Conservation (phyloP, 1,140 invertebrate species). For the Nasonia vitripennis region DNA sequence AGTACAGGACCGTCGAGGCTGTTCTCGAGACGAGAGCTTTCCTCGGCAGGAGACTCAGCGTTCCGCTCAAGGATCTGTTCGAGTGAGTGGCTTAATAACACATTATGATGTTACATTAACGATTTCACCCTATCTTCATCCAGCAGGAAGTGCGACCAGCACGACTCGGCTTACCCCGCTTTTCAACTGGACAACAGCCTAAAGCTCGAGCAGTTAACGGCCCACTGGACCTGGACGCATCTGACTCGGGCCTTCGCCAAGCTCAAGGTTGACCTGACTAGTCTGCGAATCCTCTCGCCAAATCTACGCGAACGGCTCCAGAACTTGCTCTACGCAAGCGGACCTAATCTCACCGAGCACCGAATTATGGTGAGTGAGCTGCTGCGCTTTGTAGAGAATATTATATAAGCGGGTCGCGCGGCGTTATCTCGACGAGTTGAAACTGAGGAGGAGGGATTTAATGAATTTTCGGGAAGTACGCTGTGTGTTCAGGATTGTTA, state of each 20-base stretch:
- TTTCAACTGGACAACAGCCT: conserved; percentile 81
- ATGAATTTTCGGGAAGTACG: neutral
- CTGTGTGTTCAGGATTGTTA: neutral
- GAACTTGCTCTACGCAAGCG: conserved; percentile 79
- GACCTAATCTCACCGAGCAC: conserved; percentile 82
- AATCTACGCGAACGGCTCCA: conserved; percentile 78
- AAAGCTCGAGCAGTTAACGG: conserved; percentile 78
- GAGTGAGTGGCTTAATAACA: conserved; percentile 58
- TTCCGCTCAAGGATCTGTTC: conserved; percentile 67
- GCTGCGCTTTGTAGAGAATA: neutral
- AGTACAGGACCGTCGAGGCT: conserved; percentile 66
- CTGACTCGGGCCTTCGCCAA: conserved; percentile 74
- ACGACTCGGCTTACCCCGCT: conserved; percentile 82
- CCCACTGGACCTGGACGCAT: conserved; percentile 79
- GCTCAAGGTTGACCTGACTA: conserved; percentile 71
- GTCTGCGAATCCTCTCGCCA: conserved; percentile 76
- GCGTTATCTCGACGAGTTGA: neutral
- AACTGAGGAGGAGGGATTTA: neutral
- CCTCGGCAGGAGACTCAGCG: conserved; percentile 62
- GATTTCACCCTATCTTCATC: neutral
- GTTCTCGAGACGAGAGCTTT: conserved; percentile 67
- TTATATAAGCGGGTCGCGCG: neutral
- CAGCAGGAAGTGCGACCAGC: conserved; percentile 81
- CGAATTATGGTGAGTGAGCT: conserved; percentile 70
- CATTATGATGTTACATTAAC: neutral